Evolutionary conservation across 92 coral and sea anemone genomes (phyloP).

Genomic region (Porites cylindrica): DNA sequence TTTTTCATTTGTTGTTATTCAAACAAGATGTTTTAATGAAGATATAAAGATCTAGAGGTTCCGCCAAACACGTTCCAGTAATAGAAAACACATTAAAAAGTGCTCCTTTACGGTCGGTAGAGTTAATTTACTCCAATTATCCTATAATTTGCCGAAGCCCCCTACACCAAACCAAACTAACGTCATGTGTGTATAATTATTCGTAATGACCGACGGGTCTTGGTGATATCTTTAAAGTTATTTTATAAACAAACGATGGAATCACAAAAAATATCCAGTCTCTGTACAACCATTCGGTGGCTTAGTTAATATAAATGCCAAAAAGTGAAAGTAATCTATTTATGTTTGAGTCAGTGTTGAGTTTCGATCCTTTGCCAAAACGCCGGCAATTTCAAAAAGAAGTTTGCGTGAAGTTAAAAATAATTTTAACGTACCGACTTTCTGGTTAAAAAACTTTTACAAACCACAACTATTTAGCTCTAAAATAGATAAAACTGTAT

Average conservation of each 20-base stretch:
- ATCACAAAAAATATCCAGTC: not conserved
- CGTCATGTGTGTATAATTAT: conserved; percentile 20
- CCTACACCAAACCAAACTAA: not conserved
- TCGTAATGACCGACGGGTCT: not conserved
- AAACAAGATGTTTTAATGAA: not conserved
- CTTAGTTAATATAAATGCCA: not conserved
- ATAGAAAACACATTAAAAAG: conserved; percentile 15
- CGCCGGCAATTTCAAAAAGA: no score
- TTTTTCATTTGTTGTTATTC: not conserved
- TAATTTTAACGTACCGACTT: no score
- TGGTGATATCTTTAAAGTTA: conserved; percentile 15
- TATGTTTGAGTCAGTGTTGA: no score
- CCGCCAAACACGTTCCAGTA: not conserved
- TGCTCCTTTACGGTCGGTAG: conserved; percentile 7
- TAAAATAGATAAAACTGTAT: no score
- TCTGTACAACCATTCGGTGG: not conserved
- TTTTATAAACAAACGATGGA: not conserved
- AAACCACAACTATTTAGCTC: no score
- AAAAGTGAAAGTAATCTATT: not conserved
- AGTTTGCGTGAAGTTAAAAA: no score
- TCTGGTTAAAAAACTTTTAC: no score
- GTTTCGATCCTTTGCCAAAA: no score
- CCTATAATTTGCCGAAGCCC: conserved; percentile 28
- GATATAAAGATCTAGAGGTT: not conserved
- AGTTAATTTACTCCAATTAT: conserved; percentile 31